Evolutionary conservation across 2,113 vertebrate species (phyloP), one percentile per base, ranked within the genome.

Genomic region (Spea bombifrons): DNA sequence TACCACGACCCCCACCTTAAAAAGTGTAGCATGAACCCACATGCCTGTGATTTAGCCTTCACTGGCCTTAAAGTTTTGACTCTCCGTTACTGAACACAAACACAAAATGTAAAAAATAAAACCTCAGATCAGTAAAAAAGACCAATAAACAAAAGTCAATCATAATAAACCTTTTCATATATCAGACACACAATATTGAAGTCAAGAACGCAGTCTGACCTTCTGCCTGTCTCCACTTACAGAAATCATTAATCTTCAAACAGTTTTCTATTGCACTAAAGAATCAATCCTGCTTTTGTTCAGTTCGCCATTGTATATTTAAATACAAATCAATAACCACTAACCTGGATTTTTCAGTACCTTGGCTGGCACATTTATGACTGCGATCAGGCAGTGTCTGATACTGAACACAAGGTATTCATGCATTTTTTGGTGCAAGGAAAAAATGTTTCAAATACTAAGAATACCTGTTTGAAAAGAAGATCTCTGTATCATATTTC

Each of bases 181-280:
- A 75, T 75, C 64, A 53, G 3, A 13, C 43, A 5, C 48, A 53
- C 49, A 16, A 16, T 65, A 75, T 45, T 61, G 53, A 73, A 73
- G 59, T 67, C 55, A 73, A 61, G 53, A 73, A 59, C 10, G 48
- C 61, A 64, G 9, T 64, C 65, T 75, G 73, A 75, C 73, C 73
- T 75, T 75, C 47, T 66, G 64, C 48, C 5, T 49, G 47, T 75
- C 73, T 53, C 49, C 6, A 13, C 49, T 66, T 75, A 13, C 49
- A 66, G 50, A 15, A 75, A 64, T 53, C 73, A 66, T 66, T 53
- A 43, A 75, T 65, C 59, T 75, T 75, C 46, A 75, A 75, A 66
- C 53, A 48, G 53, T 75, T 66, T 66, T 66, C 49, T 75, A 44
- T 75, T 66, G 63, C 73, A 53, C 7, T 66, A 12, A 75, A 52